Evolutionary conservation across 2,797 vertebrate genomes (phyloP).

Genomic region (Morus bassanus): DNA sequence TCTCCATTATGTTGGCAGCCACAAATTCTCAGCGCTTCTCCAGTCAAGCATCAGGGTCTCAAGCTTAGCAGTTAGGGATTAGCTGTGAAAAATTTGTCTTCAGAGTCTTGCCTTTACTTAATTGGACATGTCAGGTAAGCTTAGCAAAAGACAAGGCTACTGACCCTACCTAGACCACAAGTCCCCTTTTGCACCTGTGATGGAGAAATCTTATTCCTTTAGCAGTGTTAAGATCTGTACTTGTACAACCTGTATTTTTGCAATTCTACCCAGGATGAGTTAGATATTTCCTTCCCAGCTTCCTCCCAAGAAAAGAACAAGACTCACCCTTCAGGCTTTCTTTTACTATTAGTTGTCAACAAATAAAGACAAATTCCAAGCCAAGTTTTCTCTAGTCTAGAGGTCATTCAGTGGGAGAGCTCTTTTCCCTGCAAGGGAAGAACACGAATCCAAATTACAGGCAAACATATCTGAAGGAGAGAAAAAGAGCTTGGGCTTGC

Average conservation of each 20-base stretch:
- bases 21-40: background rate
- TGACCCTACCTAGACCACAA: background rate
- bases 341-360: background rate
- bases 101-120: background rate
- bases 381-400: background rate
- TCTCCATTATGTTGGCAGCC: background rate
- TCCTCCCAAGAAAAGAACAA: background rate
- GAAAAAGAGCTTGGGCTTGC: background rate
- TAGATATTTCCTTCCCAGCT: background rate
- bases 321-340: background rate
- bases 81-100: background rate
- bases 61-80: background rate
- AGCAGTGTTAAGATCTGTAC: background rate
- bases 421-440: background rate
- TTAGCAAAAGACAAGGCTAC: background rate
- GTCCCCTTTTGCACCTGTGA: background rate
- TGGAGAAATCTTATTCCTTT: background rate
- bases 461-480: background rate
- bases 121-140: background rate
- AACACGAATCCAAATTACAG: constrained; percentile 22
- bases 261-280: background rate
- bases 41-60: background rate
- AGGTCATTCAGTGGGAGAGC: background rate
- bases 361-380: background rate
- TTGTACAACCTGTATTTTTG: background rate